Base-by-base conservation (phyloP, 1,140 invertebrate species). In the Bombus terrestris region DNA sequence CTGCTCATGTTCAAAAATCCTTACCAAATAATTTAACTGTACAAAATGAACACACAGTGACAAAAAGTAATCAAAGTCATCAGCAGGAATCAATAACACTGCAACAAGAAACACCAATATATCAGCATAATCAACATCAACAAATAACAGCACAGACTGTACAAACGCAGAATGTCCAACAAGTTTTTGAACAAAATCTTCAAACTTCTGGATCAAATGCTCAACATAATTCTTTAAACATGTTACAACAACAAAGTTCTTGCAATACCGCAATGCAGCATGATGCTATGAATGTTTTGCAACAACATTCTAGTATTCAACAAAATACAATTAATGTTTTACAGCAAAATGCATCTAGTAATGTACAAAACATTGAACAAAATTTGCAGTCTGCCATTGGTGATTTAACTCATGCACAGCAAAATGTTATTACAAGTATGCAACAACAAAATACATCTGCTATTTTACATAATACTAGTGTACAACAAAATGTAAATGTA, bases 141-240 rank as follows among this genome's bases (percentile, higher is more conserved):
- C 93, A 95, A 73, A 93, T 95, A 68, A 93, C 94, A 3, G 90
- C 93, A 8, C 94, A 95, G 81, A 93, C 92, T 2, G 92, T 95
- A 8, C 95, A 95, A 77, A 92, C 92, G 10, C 91, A 95, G 81
- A 95, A 95, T 80, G 90, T 94, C 28, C 94, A 95, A 74, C 92
- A 95, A 41, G 92, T 94, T 28, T 93, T 94, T 47, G 93, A 95
- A 69, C 94, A 94, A 66, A 94, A 91, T 89, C 73, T 93, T 57
- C 93, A 93, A 93, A 92, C 78, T 75, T 93, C 92, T 64, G 85
- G 90, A 32, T 47, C 89, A 68, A 88, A 88, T 71, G 89, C 92
- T 32, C 92, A 93, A 72, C 92, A 93, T 10, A 92, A 94, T 87
- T 89, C 93, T 1, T 89, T 95, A 57, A 93, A 92, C 47, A 87